phyloP scores from a whole-genome alignment of 2,888 invertebrate species.

The Idaea dimidiata region DNA sequence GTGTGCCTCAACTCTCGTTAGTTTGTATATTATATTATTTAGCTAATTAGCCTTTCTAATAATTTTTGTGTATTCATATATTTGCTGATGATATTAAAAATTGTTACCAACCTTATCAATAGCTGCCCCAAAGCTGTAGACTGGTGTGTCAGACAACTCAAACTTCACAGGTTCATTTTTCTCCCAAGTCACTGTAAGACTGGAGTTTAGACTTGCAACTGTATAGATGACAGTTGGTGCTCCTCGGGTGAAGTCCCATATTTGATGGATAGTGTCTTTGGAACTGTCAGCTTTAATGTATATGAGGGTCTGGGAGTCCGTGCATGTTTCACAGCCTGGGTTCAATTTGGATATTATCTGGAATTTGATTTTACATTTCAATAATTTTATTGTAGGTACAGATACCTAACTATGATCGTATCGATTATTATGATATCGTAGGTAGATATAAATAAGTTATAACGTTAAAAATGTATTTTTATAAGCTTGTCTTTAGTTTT shows the following conservation, averaged over 20 bases:
- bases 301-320: conserved; percentile 57
- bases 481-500: too few species aligned
- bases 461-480: too few species aligned
- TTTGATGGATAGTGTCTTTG: conserved; percentile 82
- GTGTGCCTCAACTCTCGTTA: too few species aligned
- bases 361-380: conserved; percentile 19
- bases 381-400: conserved; percentile 20
- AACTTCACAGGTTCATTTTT: conserved; percentile 52
- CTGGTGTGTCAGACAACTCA: conserved; percentile 62
- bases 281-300: conserved; percentile 80
- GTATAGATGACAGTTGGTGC: conserved; percentile 81
- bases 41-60: too few species aligned
- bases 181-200: conserved; percentile 76
- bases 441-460: neutral
- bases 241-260: conserved; percentile 83
- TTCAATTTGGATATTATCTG: conserved; percentile 61
- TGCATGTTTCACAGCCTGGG: conserved; percentile 57
- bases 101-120: conserved; percentile 78
- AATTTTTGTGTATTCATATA: too few species aligned
- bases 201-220: conserved; percentile 66
- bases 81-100: neutral
- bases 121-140: conserved; percentile 81
- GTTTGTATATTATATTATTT: too few species aligned
- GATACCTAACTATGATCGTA: conserved; percentile 4
- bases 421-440: neutral